These are phyloP conservation scores for Junonia oenone DNA, from an alignment of 2,888 invertebrate genomes.

Conservation along the genomic window DNA sequence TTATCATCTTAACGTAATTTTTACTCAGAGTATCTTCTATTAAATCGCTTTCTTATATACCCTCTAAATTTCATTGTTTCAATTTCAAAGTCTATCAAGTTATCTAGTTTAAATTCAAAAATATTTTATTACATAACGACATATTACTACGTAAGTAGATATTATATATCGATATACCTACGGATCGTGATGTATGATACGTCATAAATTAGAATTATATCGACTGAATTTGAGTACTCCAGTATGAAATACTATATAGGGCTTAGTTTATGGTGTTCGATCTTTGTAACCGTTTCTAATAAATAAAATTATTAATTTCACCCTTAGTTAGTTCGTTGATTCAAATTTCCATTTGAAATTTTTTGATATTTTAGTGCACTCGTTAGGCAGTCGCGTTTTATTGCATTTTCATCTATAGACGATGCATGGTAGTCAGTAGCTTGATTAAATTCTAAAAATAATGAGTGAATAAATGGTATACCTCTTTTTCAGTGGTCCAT, in stretches of 20 bases:
- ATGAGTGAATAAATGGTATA: constrained; percentile 63
- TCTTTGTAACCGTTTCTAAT: constrained; percentile 5
- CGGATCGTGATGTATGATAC: constrained; percentile 56
- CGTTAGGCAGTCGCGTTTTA: constrained; percentile 22
- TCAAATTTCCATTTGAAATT: constrained; percentile 12
- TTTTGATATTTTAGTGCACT: constrained; percentile 15
- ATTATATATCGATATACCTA: constrained; percentile 37
- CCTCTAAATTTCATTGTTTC: constrained; percentile 38
- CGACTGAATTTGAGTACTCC: constrained; percentile 51
- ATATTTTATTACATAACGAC: constrained; percentile 59
- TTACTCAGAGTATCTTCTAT: constrained; percentile 46
- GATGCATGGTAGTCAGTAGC: constrained; percentile 29
- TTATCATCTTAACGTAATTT: constrained; percentile 25
- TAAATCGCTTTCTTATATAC: constrained; percentile 28
- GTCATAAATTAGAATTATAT: constrained; percentile 49
- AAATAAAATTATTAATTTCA: not conserved
- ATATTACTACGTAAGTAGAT: constrained; percentile 55
- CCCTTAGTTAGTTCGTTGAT: constrained; percentile 1
- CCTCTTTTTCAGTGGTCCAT: constrained; percentile 77
- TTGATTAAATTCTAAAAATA: constrained; percentile 34
- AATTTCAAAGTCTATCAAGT: constrained; percentile 73
- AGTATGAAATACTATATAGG: constrained; percentile 26
- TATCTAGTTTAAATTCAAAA: constrained; percentile 51
- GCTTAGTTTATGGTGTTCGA: constrained; percentile 16
- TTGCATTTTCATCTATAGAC: constrained; percentile 24